Evolutionary conservation across 2,888 invertebrate genomes (phyloP).

Genomic region (Mythimna albipuncta): DNA sequence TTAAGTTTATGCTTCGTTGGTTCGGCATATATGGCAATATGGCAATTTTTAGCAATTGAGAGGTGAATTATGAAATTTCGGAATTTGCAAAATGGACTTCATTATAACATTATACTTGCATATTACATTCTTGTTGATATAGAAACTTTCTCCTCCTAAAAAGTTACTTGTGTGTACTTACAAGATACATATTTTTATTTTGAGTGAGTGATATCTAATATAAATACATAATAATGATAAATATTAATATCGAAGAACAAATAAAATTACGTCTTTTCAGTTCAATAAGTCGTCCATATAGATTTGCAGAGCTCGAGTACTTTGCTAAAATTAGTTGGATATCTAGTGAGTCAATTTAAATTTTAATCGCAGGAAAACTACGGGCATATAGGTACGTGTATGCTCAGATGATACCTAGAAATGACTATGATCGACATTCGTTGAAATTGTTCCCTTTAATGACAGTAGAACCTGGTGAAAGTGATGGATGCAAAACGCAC

Average conservation of each 20-base stretch:
- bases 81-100: conserved; percentile 22
- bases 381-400: neutral
- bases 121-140: neutral
- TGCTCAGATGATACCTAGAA: neutral
- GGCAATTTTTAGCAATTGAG: conserved; percentile 28
- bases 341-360: no score
- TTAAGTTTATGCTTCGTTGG: conserved; percentile 44
- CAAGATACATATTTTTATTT: no score
- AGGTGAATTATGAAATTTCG: conserved; percentile 16
- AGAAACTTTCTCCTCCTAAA: neutral
- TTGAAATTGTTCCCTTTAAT: neutral
- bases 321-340: neutral
- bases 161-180: neutral
- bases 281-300: neutral
- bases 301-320: neutral
- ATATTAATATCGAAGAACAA: no score
- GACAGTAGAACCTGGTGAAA: neutral
- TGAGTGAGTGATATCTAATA: no score
- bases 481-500: no score
- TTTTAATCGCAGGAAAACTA: no score
- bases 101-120: conserved; percentile 8
- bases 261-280: neutral
- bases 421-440: neutral
- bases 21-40: conserved; percentile 24
- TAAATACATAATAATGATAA: no score